A percentile compares a stretch with the other conserved stretches of the same genome.
Evolutionary conservation across 2,113 vertebrate genomes (phyloP).

Genomic region (Myrmecobius fasciatus): DNA sequence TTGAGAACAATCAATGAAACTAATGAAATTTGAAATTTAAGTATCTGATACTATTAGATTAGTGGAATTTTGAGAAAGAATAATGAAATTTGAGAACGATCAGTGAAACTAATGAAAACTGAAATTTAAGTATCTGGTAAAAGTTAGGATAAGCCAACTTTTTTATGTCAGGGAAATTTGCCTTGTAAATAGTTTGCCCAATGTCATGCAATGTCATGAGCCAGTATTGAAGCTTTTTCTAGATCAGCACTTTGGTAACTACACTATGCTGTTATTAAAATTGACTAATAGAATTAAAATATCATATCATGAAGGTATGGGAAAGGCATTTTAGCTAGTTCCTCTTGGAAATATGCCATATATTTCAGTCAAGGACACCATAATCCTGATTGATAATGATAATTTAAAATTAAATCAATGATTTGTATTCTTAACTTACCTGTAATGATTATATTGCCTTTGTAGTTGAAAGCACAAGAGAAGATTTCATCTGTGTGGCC

Average conservation of each 20-base stretch:
- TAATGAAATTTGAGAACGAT: accelerated
- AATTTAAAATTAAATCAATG: background rate
- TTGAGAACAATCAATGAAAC: no score
- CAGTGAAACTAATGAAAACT: background rate
- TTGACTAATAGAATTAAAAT: background rate
- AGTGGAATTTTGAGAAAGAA: background rate
- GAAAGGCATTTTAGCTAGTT: accelerated
- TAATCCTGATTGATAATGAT: background rate
- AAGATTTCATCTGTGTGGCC: conserved; percentile 96
- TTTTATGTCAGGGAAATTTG: background rate
- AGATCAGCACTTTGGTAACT: background rate
- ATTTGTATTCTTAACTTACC: conserved; percentile 76
- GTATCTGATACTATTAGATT: accelerated
- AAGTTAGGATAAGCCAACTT: background rate
- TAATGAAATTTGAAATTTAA: no score
- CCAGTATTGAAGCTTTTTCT: background rate
- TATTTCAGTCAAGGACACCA: background rate
- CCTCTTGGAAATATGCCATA: background rate
- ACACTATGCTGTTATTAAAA: background rate
- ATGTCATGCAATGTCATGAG: background rate
- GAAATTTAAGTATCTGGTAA: background rate
- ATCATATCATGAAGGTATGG: background rate
- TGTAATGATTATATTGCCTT: conserved; percentile 93
- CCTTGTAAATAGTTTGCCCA: background rate
- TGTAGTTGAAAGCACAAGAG: conserved; percentile 96